Evolutionary conservation across 2,797 vertebrate genomes (phyloP).

Genomic region (Ptychadena robeensis): DNA sequence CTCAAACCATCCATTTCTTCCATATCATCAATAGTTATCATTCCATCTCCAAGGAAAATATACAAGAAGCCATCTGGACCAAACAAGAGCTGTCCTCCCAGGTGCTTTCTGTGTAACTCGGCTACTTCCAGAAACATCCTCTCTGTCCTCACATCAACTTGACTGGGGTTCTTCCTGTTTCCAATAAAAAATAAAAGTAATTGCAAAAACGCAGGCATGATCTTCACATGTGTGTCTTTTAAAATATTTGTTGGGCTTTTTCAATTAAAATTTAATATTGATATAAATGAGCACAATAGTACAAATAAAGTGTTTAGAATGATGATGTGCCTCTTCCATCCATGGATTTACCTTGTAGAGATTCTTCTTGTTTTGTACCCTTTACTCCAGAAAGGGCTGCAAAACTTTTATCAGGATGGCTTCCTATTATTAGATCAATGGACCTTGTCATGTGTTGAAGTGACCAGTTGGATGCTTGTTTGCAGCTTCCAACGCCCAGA

Average conservation of each 20-base stretch:
- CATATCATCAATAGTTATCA: constrained; percentile 99
- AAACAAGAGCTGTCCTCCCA: constrained; percentile 94
- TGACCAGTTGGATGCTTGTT: no score
- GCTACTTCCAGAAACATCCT: constrained; percentile 94
- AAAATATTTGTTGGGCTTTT: not conserved
- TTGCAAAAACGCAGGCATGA: not conserved
- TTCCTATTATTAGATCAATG: no score
- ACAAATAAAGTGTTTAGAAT: not conserved
- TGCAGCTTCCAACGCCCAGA: no score
- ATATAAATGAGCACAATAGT: no score
- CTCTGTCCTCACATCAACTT: constrained; percentile 89
- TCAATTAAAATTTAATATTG: no score
- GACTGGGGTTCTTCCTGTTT: constrained; percentile 92
- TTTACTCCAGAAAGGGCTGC: no score
- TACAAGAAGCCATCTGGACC: constrained; percentile 91
- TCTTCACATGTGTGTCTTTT: not conserved
- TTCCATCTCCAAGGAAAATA: constrained; percentile 94
- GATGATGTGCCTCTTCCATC: not conserved
- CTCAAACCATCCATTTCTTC: constrained; percentile 99
- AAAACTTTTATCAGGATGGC: no score
- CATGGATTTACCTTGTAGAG: not conserved
- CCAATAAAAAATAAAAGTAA: constrained; percentile 21
- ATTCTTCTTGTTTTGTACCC: not conserved
- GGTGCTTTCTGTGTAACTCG: constrained; percentile 93
- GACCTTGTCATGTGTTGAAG: no score